Conservation (phyloP, 2,888 invertebrate species). For the Suillia variegata region DNA sequence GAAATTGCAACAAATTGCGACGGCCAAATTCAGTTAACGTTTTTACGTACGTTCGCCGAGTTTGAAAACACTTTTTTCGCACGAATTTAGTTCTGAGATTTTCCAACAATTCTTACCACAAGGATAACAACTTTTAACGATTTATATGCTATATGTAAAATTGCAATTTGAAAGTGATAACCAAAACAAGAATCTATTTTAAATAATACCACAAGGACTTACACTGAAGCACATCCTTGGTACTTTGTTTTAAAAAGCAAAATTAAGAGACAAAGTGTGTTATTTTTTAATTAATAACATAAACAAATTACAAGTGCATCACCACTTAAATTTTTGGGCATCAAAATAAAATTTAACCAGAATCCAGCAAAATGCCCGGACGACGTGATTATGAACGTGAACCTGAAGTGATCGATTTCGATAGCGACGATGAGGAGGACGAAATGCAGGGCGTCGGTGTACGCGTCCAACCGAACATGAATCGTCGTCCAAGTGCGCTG, state of each 20-base stretch:
- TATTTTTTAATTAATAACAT: too few relatives aligned
- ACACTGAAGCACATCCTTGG: neutral
- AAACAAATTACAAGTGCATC: too few relatives aligned
- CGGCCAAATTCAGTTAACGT: constrained; percentile 29
- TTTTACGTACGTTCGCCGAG: constrained; percentile 29
- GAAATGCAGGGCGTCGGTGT: constrained; percentile 49
- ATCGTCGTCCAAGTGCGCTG: constrained; percentile 36
- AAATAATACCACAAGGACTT: too few relatives aligned
- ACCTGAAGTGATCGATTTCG: constrained; percentile 51
- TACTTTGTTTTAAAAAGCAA: too few relatives aligned
- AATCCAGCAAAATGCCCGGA: constrained; percentile 42
- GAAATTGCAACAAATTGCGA: constrained; percentile 26
- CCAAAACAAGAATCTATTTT: too few relatives aligned
- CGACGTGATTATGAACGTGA: constrained; percentile 43
- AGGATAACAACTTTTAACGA: neutral
- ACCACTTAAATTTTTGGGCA: too few relatives aligned
- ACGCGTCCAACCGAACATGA: constrained; percentile 37
- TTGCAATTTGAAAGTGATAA: too few relatives aligned
- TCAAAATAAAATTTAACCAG: too few relatives aligned
- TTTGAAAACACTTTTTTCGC: constrained; percentile 8
- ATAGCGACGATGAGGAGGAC: constrained; percentile 52
- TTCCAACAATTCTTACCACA: neutral
- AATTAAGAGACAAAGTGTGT: too few relatives aligned
- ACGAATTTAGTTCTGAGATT: neutral
- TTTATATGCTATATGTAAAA: neutral